Conservation (phyloP, 2,797 vertebrate genomes). For the Chiloscyllium punctatum region DNA sequence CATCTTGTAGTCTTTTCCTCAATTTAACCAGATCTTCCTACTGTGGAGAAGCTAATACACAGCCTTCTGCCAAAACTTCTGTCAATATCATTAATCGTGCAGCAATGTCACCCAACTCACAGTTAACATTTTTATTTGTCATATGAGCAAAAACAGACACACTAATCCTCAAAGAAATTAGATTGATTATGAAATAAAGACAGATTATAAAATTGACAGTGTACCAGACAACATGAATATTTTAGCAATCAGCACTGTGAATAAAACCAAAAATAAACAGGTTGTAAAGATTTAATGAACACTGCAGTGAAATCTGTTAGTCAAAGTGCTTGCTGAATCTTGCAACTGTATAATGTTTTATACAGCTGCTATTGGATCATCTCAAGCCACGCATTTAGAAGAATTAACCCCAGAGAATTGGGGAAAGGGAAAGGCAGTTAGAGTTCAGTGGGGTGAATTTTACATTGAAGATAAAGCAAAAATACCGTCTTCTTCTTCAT, state of each 20-base stretch:
- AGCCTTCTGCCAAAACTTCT: neutral
- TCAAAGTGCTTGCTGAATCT: neutral
- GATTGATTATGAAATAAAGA: neutral
- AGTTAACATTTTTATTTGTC: neutral
- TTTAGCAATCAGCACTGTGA: neutral
- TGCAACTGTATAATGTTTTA: neutral
- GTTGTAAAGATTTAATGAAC: neutral
- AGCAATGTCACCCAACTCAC: neutral
- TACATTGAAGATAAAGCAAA: neutral
- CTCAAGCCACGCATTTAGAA: conserved; percentile 7
- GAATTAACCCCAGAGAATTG: neutral
- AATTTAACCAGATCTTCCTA: neutral
- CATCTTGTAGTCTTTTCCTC: neutral
- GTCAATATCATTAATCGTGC: neutral
- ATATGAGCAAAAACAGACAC: neutral
- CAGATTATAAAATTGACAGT: conserved; percentile 2
- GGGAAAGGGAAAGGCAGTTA: neutral
- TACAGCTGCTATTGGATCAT: neutral
- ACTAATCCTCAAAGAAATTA: conserved; percentile 2
- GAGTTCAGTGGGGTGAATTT: conserved; percentile 4
- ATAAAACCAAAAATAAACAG: neutral
- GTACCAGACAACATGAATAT: neutral
- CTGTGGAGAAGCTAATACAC: neutral
- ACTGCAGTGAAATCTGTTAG: conserved; percentile 21
- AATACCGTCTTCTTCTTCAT: conserved; percentile 15